Base-by-base conservation (phyloP, 2,888 invertebrate genomes). In the Boloria selene region DNA sequence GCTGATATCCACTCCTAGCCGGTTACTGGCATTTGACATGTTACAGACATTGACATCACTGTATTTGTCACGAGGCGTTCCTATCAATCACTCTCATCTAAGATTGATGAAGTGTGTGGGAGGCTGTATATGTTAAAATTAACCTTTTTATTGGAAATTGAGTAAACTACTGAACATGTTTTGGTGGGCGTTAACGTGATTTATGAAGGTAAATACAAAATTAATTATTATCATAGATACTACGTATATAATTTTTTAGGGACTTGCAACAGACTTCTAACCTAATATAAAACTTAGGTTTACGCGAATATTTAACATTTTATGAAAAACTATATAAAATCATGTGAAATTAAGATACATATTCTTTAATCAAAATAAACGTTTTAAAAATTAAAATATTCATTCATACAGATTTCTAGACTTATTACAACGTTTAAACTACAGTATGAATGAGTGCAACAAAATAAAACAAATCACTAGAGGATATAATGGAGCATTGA, bases 11-110 rank as follows among this genome's bases (percentile, higher is more conserved):
- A 10, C 31, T 38, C 31, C 31, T 7, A 38, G 31, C 31, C 14
- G n/a, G 45, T 13, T 4, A 45, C 26, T 56, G 31, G 16, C 45
- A 53, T 47, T 52, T 59, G 47, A 56, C 50, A 61, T 44, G 54
- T 10, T 42, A 44, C 16, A 61, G 42, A 49, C 52, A 61, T 17
- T 31, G 22, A 64, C n/a, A 64, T 47, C 50, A 51, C 17, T 38
- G 50, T n/a, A 51, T 65, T 50, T 47, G 31, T 45, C 16, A 31
- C 17, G 52, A 38, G 67, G 59, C 60, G 59, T 44, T 44, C 2
- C 55, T 49, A 56, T 56, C 64, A 58, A 61, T 68, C 67, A 64
- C 61, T 68, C 56, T 68, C 61, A 53, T 49, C 16, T 59, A 38
- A 49, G 59, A 50, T 50, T 14, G 49, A 59, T 59, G 59, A 50